Base-by-base conservation (phyloP, 1,140 invertebrate species). In the Leptopilina clavipes region DNA sequence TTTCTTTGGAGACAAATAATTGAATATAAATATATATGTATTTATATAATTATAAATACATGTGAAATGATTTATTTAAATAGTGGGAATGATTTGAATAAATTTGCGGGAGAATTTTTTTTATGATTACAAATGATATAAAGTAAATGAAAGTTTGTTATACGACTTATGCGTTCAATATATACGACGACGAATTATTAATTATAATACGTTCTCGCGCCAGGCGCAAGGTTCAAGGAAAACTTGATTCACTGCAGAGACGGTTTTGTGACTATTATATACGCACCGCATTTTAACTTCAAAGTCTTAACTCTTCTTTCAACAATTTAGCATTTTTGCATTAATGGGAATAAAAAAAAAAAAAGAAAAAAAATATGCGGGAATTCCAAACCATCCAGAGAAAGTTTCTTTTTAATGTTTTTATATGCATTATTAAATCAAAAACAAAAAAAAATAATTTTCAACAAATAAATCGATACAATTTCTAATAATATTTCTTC, bases 181-280 rank as follows among this genome's bases (percentile, higher is more conserved):
- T 31, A 31, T 72, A 74, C 75, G 80, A 76, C 81, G 78, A 81
- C 78, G 83, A 84, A 85, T 86, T 84, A 86, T 86, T 85, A 85
- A 84, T 83, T 84, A 79, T 80, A 74, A 82, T 80, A 77, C 75
- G 56, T 72, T 75, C 73, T 48, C 71, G 76, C 10, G 75, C 81
- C 75, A 77, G 80, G 83, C 80, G 79, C 86, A 86, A 87, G 82
- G 87, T 87, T 88, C 87, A 87, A 88, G 87, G 87, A 84, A 85
- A 86, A 83, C 84, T 79, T 82, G 83, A 84, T 85, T 85, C 79
- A 74, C 75, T 65, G 56, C 73, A 43, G 83, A 73, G 70, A 74
- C 73, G 75, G 14, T 22, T 83, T 70, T 81, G 76, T 81, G 65
- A 76, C 76, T 79, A 79, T 70, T 72, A 71, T 77, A 40, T 40